Evolutionary conservation across 1,140 invertebrate species (phyloP).

Genomic region (Drosophila sturtevanti): DNA sequence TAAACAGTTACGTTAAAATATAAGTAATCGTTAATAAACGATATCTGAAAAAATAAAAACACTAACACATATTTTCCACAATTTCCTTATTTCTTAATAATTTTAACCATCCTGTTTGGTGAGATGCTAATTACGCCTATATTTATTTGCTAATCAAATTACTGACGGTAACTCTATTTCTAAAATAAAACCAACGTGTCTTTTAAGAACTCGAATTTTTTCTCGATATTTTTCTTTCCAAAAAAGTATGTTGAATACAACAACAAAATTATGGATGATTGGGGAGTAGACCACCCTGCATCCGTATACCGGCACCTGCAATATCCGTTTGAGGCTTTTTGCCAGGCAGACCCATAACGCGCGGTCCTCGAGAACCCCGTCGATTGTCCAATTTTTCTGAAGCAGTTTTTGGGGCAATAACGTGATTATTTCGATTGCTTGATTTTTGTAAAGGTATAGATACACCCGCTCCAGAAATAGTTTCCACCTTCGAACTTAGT

Average conservation of each 20-base stretch:
- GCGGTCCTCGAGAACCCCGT: background rate
- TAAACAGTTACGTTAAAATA: background rate
- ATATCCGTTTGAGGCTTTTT: background rate
- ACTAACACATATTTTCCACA: background rate
- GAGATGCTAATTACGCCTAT: background rate
- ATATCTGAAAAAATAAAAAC: background rate
- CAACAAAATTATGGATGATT: background rate
- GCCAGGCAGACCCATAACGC: background rate
- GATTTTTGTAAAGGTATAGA: background rate
- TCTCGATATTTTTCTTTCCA: background rate
- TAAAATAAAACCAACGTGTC: background rate
- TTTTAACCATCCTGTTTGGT: background rate
- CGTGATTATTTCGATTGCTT: background rate
- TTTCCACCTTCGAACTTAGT: background rate
- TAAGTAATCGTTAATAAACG: background rate
- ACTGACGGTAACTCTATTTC: background rate
- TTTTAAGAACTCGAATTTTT: background rate
- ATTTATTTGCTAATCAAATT: too few species aligned
- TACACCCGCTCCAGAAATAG: background rate
- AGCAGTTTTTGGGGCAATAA: too few species aligned
- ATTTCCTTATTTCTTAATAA: background rate
- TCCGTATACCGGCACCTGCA: background rate
- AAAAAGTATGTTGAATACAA: background rate
- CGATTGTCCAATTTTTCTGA: background rate
- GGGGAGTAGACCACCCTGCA: conserved; percentile 13